Evolutionary conservation across 2,113 vertebrate genomes (phyloP), one percentile per base, ranked within the genome.

Genomic region (Coturnix japonica): DNA sequence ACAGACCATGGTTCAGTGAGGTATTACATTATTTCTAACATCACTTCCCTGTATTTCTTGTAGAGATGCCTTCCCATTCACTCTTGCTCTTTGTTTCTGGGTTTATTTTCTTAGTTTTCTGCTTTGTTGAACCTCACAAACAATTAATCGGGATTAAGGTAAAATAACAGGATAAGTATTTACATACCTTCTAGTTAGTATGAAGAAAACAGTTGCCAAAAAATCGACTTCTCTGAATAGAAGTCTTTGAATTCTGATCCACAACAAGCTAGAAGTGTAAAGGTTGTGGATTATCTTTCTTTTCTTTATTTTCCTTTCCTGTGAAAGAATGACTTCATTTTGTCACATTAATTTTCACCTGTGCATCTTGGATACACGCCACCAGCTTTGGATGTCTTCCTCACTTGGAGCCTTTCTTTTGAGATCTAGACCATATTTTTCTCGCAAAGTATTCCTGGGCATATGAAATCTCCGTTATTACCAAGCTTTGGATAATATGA

Each of bases 251-350:
- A 4, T 54, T 74, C 56, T 30, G 28, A 1, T 26, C 35, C 60
- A 59, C 26, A 63, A 35, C 30, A n/a, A 72, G 61, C 2, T 46
- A 71, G 10, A 59, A 35, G 0, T 18, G 1, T 11, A 37, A 85
- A 74, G 12, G 10, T 4, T 25, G 3, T 53, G 14, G 51, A 16
- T 53, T 53, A n/a, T n/a, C 9, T 53, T 2, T 31, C n/a, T 61
- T 11, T 26, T 37, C n/a, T 82, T 30, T 23, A 8, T 44, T 57
- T 61, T 35, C 0, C 0, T 28, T 43, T 69, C 39, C 39, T 1
- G 0, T 5, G 6, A 6, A 41, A n/a, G 8, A 59, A 47, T 1
- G 1, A 61, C 14, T n/a, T 73, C 9, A 13, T 11, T 37, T 9
- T 22, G 30, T 46, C 41, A 76, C 51, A 71, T 35, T 49, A 44